phyloP scores from a whole-genome alignment of 2,113 vertebrate genomes.

The Neogobius melanostomus region DNA sequence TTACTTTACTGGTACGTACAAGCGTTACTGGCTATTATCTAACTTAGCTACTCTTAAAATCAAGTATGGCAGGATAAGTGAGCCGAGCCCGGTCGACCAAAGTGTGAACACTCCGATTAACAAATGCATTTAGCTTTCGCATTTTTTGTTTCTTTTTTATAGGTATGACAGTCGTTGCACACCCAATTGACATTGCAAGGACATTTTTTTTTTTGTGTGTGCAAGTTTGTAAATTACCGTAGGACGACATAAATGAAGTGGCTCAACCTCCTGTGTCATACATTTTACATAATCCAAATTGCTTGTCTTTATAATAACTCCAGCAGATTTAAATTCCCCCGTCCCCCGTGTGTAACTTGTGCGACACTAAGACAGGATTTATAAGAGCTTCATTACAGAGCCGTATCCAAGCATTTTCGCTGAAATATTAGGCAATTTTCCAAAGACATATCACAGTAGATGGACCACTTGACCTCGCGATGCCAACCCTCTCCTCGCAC shows the following conservation, averaged over 20 bases:
- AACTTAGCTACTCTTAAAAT: no score
- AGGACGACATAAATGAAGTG: neutral
- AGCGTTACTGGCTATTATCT: no score
- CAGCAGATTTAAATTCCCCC: neutral
- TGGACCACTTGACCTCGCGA: constrained; percentile 11
- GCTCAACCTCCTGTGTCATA: neutral
- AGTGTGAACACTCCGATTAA: no score
- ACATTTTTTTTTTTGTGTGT: neutral
- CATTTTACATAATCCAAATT: constrained; percentile 1
- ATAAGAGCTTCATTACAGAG: constrained; percentile 1
- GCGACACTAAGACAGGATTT: neutral
- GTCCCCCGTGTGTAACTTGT: neutral
- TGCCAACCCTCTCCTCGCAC: neutral
- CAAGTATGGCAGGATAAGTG: no score
- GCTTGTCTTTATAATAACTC: constrained; percentile 1
- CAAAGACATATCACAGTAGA: neutral
- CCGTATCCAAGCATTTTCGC: constrained; percentile 12
- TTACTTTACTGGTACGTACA: no score
- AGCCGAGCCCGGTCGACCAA: no score
- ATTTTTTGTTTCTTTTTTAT: no score
- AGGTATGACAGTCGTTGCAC: no score
- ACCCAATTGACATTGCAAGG: neutral
- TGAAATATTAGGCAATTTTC: constrained; percentile 27
- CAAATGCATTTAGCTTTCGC: no score
- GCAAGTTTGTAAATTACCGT: neutral